Evolutionary conservation across 2,797 vertebrate genomes (phyloP).

Genomic region (Hemibagrus guttatus): DNA sequence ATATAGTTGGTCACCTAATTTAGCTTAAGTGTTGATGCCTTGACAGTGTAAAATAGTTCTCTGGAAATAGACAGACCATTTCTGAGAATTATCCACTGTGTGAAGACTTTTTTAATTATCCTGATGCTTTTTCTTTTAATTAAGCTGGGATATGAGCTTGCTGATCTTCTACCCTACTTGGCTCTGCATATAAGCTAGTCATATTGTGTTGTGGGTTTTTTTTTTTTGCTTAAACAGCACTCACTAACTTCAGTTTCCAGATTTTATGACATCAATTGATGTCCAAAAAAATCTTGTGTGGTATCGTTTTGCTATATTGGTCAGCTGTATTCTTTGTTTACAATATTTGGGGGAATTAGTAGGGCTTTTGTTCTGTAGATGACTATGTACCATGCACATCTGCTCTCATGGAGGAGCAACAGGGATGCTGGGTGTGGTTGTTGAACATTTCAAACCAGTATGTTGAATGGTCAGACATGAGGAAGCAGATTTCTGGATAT

Average conservation of each 20-base stretch:
- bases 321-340: not conserved
- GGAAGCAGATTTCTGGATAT: not conserved
- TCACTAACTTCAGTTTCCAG: too few relatives aligned
- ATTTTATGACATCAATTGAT: not conserved
- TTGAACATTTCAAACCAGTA: slow-evolving; percentile 11
- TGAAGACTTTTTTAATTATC: not conserved
- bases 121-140: not conserved
- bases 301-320: not conserved
- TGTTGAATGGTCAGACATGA: not conserved
- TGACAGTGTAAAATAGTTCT: not conserved
- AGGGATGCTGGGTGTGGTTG: slow-evolving; percentile 14
- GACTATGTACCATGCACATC: slow-evolving; percentile 6
- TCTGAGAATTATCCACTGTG: not conserved
- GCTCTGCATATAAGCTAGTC: not conserved
- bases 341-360: not conserved
- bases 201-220: not conserved
- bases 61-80: not conserved
- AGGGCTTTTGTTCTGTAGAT: not conserved
- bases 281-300: not conserved
- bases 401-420: not conserved
- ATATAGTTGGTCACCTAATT: not conserved
- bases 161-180: not conserved
- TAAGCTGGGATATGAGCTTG: not conserved
- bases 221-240: too few relatives aligned
- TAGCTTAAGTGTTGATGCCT: not conserved